Base-by-base conservation (phyloP, 2,888 invertebrate species). In the Graphium colonna region DNA sequence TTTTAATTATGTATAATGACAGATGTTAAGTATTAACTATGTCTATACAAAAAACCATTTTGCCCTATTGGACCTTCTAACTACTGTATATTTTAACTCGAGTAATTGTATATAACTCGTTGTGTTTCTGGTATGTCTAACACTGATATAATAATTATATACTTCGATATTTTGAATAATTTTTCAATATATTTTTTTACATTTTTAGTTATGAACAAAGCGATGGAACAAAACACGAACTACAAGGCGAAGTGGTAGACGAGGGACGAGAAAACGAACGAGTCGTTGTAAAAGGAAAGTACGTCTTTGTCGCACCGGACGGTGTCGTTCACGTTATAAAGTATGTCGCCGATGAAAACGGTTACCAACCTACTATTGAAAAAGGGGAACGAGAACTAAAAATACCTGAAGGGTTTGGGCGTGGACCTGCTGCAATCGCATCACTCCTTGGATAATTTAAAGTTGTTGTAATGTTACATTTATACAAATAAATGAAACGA, bases 291-390 rank as follows among this genome's bases (percentile, higher is more conserved):
- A 81, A 77, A 51, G 92, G 92, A 17, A 80, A 86, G 51, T 92
- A 86, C 75, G 82, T 89, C 13, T 92, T 90, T 81, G 74, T 90
- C 0, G 92, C 82, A 17, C 90, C 89, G 38, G 92, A 92, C 62
- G 92, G 92, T 3, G 81, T 87, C 28, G 78, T 79, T 0, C 93
- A 93, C 71, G 85, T 85, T 2, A 92, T 94, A 52, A 91, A 81
- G 36, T 92, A 92, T 73, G 72, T 87, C 16, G 92, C 92, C 39
- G 92, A 92, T 51, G 87, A 88, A 53, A 87, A 87, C 49, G 88
- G 88, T 0, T 88, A 79, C 79, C 82, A 80, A 57, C 83, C 92
- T 0, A 75, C 75, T 51, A 85, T 88, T 51, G 73, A 85, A 50
- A 86, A 87, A 56, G 79, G 81, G 1, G 21, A 5, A 21, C 21